Percentiles rank a stretch among this genome's conserved stretches.
Conservation (phyloP, 2,888 invertebrate species). For the Sturmia bella region DNA sequence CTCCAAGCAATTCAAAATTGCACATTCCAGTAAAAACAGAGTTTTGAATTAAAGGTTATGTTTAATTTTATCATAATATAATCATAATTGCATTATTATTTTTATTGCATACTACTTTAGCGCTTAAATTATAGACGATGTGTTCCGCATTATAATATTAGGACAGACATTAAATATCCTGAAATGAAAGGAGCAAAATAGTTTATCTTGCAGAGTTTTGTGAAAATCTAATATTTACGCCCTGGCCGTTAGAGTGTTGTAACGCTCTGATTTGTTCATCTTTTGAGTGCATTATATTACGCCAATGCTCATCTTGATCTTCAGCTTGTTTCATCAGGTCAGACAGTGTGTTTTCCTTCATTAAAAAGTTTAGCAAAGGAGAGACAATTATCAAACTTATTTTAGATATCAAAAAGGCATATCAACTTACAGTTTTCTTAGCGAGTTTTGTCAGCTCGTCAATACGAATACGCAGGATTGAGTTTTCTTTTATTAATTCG, state of each 20-base stretch:
- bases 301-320: conserved; percentile 81
- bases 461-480: conserved; percentile 85
- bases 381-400: not conserved
- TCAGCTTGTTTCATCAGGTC: conserved; percentile 80
- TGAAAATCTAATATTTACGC: conserved; percentile 72
- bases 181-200: conserved; percentile 58
- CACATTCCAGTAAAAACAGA: not conserved
- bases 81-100: conserved; percentile 70
- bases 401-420: not conserved
- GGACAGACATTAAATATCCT: conserved; percentile 80
- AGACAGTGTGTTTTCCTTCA: conserved; percentile 79
- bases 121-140: conserved; percentile 76
- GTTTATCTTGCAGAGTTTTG: not conserved
- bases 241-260: conserved; percentile 80
- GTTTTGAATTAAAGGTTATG: conserved; percentile 61
- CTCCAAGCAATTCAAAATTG: no score
- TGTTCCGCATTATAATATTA: conserved; percentile 69
- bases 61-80: conserved; percentile 68
- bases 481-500: conserved; percentile 84
- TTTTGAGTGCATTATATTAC: conserved; percentile 79
- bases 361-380: conserved; percentile 41
- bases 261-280: conserved; percentile 80
- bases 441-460: conserved; percentile 89
- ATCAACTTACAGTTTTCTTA: conserved; percentile 87
- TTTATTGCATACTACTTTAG: conserved; percentile 73